A percentile compares a stretch with the other conserved stretches of the same genome.
Conservation (phyloP, 2,797 vertebrate genomes). For the Cyclura pinguis region DNA sequence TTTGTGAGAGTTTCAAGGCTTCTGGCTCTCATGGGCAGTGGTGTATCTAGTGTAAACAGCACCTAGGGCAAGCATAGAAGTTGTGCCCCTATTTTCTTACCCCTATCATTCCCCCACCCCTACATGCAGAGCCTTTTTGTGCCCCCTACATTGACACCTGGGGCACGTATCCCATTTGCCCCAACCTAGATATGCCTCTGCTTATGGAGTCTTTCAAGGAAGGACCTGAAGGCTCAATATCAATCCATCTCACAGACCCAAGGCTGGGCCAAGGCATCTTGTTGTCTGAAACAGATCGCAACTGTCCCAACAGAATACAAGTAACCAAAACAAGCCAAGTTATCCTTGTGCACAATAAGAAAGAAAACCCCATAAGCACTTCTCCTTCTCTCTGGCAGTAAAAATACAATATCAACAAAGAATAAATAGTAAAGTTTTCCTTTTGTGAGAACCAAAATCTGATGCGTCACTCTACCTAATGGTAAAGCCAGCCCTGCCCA, state of each 20-base stretch:
- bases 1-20: background rate
- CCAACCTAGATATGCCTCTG: too few species aligned
- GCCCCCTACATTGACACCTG: too few species aligned
- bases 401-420: background rate
- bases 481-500: background rate
- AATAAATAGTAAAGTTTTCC: background rate
- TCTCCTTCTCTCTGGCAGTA: background rate
- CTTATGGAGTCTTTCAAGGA: background rate
- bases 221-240: background rate
- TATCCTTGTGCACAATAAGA: background rate
- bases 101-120: too few species aligned
- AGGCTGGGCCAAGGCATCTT: background rate
- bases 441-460: background rate
- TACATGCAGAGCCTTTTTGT: too few species aligned
- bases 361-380: background rate
- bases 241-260: background rate
- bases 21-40: too few species aligned
- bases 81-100: too few species aligned
- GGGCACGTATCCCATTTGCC: too few species aligned
- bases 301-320: background rate
- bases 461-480: background rate
- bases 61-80: too few species aligned
- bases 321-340: background rate
- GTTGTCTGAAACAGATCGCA: background rate
- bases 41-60: too few species aligned